Base-by-base conservation (phyloP, 2,888 invertebrate species). In the Rhopalosiphum nymphaeae region DNA sequence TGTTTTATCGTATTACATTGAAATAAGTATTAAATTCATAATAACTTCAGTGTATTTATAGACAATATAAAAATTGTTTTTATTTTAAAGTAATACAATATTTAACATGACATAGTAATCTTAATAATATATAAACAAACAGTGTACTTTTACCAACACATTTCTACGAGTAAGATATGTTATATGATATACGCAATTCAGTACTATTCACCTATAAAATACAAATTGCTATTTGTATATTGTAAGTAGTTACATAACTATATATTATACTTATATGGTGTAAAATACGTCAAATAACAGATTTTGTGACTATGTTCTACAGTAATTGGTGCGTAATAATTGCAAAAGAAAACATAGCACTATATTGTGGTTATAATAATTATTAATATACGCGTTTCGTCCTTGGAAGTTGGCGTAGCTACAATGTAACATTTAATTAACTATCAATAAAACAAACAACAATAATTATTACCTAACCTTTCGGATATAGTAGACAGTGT, bases 361-460 rank as follows among this genome's bases (percentile, higher is more conserved):
- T 13, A 67, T n/a, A 13, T 67, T n/a, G 13, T 67, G n/a, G 13
- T 67, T 67, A 67, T n/a, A 67, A 67, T n/a, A 67, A 67, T 67
- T 13, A 67, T 67, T 13, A 67, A 67, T 67, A n/a, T n/a, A 67
- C n/a, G n/a, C 67, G 67, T 57, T 26, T 26, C 57, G 57, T 67
- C n/a, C 67, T 67, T 67, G 67, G 67, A 0, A 67, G 67, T 67
- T 67, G n/a, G 16, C 4, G 13, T 11, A 11, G 67, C 67, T n/a
- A 0, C 13, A 67, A 4, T 67, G 16, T 67, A n/a, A 67, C 61
- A n/a, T 67, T 90, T 78, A 91, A 90, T 90, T 46, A 67, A 67
- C n/a, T 91, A 49, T 25, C 11, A 36, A 91, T 91, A 78, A 91
- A 78, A 91, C 49, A 49, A 89, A 78, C 36, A 78, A 78, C 36